Percentiles rank a stretch among this genome's conserved stretches.
Evolutionary conservation across 2,888 invertebrate genomes (phyloP).

Genomic region (Eristalinus sepulchralis): DNA sequence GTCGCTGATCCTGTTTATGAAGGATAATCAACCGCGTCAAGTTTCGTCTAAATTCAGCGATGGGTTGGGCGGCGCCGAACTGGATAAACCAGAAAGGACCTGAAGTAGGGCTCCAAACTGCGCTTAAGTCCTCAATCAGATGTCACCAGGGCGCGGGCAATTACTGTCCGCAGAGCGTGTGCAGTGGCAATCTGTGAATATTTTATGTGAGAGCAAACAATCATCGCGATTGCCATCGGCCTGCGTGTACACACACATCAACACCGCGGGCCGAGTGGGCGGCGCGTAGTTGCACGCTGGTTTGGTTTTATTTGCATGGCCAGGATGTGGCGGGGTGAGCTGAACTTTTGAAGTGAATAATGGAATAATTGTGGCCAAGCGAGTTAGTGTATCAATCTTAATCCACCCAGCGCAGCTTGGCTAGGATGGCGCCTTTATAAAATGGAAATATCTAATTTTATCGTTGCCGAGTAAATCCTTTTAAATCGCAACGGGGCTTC

Average conservation of each 20-base stretch:
- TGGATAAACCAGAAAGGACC: neutral
- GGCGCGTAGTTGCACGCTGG: constrained; percentile 10
- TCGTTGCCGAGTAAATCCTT: constrained; percentile 24
- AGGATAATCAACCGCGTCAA: constrained; percentile 61
- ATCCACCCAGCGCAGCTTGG: neutral
- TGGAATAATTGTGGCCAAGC: constrained; percentile 17
- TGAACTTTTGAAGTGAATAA: constrained; percentile 9
- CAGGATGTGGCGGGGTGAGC: neutral
- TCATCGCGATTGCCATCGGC: constrained; percentile 12
- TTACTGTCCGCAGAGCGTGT: neutral
- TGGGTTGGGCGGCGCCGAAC: neutral
- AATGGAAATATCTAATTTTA: constrained; percentile 35
- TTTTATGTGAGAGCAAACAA: constrained; percentile 15
- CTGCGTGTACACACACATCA: neutral
- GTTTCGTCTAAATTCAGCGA: constrained; percentile 35
- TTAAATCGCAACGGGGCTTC: constrained; percentile 9
- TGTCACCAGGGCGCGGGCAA: constrained; percentile 15
- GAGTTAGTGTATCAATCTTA: constrained; percentile 7
- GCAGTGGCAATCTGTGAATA: constrained; percentile 15
- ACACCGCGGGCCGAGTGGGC: neutral
- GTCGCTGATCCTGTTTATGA: constrained; percentile 61
- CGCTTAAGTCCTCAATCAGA: constrained; percentile 2
- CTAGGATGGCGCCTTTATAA: constrained; percentile 9
- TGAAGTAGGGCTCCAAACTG: neutral
- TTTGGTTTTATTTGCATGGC: constrained; percentile 17